Evolutionary conservation across 2,797 vertebrate species (phyloP).

Genomic region (Danio choprae): DNA sequence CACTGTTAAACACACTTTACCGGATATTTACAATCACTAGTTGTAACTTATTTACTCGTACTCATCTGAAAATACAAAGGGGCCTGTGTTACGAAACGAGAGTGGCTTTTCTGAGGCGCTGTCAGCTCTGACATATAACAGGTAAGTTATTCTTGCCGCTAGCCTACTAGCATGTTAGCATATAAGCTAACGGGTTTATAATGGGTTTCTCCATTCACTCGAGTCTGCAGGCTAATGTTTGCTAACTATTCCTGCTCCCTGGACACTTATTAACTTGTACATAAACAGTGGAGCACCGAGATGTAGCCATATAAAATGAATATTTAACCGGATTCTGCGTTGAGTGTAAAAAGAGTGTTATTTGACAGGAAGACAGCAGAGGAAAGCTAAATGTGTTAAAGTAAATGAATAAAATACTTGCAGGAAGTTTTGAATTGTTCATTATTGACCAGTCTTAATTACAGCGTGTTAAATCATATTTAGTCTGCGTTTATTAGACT

Average conservation of each 20-base stretch:
- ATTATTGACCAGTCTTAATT: neutral
- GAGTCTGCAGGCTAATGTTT: constrained; percentile 27
- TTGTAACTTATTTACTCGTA: neutral
- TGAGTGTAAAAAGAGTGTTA: neutral
- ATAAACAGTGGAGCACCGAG: no score
- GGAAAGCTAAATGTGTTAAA: neutral
- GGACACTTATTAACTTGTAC: constrained; percentile 16
- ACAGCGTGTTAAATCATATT: neutral
- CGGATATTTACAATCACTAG: neutral
- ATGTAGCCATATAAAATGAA: neutral
- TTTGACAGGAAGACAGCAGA: neutral
- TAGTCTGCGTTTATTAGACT: neutral
- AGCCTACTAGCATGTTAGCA: constrained; percentile 13
- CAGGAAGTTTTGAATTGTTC: neutral
- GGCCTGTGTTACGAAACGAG: neutral
- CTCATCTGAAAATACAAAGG: neutral
- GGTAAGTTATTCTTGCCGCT: constrained; percentile 32
- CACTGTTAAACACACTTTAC: neutral
- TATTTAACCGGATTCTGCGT: neutral
- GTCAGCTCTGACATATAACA: constrained; percentile 15
- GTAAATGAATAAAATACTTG: neutral
- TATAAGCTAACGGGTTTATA: constrained; percentile 17
- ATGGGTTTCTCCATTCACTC: constrained; percentile 22
- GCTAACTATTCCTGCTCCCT: neutral
- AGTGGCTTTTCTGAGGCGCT: neutral